These are phyloP conservation scores for Phalacrocorax pelagicus DNA, from an alignment of 2,113 vertebrate genomes.

Conservation along the genomic window DNA sequence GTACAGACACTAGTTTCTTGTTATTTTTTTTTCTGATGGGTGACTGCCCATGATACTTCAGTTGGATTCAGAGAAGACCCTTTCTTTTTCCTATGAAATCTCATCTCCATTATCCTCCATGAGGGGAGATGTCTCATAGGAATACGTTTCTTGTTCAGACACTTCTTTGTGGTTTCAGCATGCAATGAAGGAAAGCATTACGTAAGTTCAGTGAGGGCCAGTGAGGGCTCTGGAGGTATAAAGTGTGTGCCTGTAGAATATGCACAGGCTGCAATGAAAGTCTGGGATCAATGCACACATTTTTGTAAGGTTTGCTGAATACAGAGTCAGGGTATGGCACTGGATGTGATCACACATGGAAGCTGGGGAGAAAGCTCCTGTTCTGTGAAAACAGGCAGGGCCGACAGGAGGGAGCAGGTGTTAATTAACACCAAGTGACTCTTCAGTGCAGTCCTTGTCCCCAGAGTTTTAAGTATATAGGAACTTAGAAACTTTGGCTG, in stretches of 20 bases:
- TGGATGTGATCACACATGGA: neutral
- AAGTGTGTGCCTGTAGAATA: neutral
- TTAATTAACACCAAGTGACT: neutral
- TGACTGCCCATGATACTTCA: neutral
- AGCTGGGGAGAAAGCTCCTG: neutral
- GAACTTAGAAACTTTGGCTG: neutral
- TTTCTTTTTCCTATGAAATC: neutral
- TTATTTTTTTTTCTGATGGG: neutral
- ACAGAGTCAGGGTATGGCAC: neutral
- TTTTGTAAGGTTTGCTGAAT: neutral
- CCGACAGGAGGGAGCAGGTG: neutral
- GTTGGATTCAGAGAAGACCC: neutral
- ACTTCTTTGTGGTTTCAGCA: neutral
- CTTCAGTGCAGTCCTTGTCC: neutral
- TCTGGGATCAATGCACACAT: neutral
- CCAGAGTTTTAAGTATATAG: neutral
- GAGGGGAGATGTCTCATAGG: neutral
- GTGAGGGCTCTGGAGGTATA: neutral
- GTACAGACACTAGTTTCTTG: neutral
- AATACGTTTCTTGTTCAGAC: neutral
- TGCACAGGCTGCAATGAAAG: neutral
- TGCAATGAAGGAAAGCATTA: neutral
- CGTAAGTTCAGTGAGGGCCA: neutral
- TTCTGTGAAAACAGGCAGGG: neutral
- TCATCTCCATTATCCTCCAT: neutral